A percentile compares a stretch with the other conserved stretches of the same genome.
Conservation (phyloP, 2,113 vertebrate species). For the Steatornis caripensis region DNA sequence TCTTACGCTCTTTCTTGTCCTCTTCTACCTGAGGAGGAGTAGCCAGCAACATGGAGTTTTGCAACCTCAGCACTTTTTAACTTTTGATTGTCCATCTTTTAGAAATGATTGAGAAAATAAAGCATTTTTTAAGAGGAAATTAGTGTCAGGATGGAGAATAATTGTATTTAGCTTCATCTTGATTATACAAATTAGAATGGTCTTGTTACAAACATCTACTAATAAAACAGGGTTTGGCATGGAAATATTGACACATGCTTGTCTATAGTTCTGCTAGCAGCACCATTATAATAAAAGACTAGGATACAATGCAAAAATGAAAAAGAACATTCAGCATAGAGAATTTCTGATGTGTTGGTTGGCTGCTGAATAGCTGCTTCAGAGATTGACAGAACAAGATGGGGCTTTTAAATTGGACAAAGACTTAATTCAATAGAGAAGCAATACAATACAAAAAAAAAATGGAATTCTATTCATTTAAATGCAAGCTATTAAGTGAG, state of each 20-base stretch:
- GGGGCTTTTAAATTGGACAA: conserved; percentile 58
- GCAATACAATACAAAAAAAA: conserved; percentile 59
- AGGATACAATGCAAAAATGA: conserved; percentile 34
- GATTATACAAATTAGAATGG: conserved; percentile 44
- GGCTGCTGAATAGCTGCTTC: conserved; percentile 49
- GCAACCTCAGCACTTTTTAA: not conserved
- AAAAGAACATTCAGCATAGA: conserved; percentile 17
- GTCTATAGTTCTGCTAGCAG: conserved; percentile 29
- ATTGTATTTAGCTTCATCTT: conserved; percentile 34
- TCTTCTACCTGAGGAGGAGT: not conserved
- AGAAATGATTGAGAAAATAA: not conserved
- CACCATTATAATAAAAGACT: conserved; percentile 1
- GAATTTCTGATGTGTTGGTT: conserved; percentile 24
- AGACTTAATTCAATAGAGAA: conserved; percentile 67
- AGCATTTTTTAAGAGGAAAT: not conserved
- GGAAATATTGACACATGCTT: conserved; percentile 28
- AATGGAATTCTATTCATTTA: conserved; percentile 55
- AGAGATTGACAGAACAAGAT: conserved; percentile 60
- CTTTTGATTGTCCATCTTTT: not conserved
- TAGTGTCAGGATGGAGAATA: not conserved
- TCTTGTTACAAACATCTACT: conserved; percentile 29
- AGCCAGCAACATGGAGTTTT: not conserved
- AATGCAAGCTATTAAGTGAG: conserved; percentile 44
- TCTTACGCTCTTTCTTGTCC: not conserved
- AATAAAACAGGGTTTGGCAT: conserved; percentile 24